Percentiles rank a stretch among this genome's conserved stretches.
Evolutionary conservation across 2,113 vertebrate genomes (phyloP).

Genomic region (Zingel zingel): DNA sequence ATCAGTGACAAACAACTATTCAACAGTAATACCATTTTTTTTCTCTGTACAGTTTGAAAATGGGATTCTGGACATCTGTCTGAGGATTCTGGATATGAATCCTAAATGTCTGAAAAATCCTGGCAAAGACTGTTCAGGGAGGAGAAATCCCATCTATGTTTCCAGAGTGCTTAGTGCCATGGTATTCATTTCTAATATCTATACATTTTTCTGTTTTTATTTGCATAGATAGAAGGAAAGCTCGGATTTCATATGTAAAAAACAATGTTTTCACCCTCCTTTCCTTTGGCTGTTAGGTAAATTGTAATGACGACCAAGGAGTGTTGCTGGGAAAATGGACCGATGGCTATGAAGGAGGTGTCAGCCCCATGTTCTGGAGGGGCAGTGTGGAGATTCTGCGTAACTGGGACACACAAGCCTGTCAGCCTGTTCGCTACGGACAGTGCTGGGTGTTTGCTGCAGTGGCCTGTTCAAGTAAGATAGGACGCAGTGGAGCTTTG

Average conservation of each 20-base stretch:
- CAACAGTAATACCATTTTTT: background rate
- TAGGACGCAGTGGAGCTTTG: conserved; percentile 1
- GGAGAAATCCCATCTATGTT: conserved; percentile 89
- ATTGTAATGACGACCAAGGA: conserved; percentile 92
- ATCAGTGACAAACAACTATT: background rate
- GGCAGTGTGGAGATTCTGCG: conserved; percentile 93
- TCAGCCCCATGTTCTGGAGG: conserved; percentile 91
- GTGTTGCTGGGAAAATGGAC: conserved; percentile 91
- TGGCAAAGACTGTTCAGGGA: conserved; percentile 85
- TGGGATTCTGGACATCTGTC: conserved; percentile 88
- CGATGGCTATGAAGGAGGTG: conserved; percentile 83
- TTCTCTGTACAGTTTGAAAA: conserved; percentile 88
- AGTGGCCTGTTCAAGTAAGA: conserved; percentile 92
- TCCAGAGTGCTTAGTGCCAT: conserved; percentile 92
- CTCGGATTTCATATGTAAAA: background rate
- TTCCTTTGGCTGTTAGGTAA: conserved; percentile 84
- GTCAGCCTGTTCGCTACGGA: conserved; percentile 90
- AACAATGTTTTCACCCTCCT: background rate
- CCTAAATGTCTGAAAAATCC: conserved; percentile 88
- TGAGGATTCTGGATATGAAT: conserved; percentile 89
- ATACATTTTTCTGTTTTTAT: background rate
- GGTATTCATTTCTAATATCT: conserved; percentile 66
- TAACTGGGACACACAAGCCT: conserved; percentile 85
- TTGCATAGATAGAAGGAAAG: background rate
- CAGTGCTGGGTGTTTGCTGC: conserved; percentile 99